Evolutionary conservation across 2,113 vertebrate species (phyloP).

Genomic region (Scortum barcoo): DNA sequence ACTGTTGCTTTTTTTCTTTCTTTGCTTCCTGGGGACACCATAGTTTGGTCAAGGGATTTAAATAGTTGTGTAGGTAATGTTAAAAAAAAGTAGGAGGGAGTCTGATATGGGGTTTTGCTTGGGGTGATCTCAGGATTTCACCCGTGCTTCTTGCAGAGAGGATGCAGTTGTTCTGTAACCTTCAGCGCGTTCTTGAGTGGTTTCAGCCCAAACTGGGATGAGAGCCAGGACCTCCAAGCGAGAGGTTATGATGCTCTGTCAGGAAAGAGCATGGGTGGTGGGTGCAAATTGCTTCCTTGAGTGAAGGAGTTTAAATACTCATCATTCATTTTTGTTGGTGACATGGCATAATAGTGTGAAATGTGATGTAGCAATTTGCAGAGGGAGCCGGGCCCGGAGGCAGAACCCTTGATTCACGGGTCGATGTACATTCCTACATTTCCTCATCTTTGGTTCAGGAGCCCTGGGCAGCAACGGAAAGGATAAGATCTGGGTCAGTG

Average conservation of each 20-base stretch:
- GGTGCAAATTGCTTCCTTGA: neutral
- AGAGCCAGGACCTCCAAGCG: neutral
- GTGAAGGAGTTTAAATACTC: neutral
- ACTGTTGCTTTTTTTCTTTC: neutral
- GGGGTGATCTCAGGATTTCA: neutral
- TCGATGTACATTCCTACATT: neutral
- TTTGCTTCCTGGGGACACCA: neutral
- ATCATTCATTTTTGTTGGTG: neutral
- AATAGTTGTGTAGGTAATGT: neutral
- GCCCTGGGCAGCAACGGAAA: neutral
- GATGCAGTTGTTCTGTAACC: neutral
- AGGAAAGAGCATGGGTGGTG: neutral
- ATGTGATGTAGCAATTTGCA: neutral
- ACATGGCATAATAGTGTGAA: neutral
- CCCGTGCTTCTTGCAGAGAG: neutral
- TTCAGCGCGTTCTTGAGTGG: neutral
- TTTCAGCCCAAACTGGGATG: conserved; percentile 2
- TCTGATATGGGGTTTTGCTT: neutral
- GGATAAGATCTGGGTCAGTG: neutral
- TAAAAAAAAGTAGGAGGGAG: neutral
- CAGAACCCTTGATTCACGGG: neutral
- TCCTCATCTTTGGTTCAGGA: neutral
- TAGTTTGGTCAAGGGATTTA: neutral
- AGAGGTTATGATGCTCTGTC: neutral
- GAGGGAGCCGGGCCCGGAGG: neutral